Evolutionary conservation across 2,888 invertebrate genomes (phyloP).

Genomic region (Synergus gifuensis): DNA sequence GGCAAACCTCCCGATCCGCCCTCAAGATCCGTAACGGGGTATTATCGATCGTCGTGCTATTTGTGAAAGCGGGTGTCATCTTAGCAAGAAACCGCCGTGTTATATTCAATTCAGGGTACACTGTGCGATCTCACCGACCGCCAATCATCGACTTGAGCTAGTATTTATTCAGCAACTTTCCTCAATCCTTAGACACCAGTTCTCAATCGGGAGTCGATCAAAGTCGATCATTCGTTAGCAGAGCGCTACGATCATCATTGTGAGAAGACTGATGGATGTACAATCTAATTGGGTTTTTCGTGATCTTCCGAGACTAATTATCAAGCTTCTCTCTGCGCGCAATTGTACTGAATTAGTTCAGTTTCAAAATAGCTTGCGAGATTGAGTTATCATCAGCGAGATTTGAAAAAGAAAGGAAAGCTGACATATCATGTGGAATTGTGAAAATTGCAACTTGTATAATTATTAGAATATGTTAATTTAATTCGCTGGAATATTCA

Average conservation of each 20-base stretch:
- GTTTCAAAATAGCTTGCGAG: background rate
- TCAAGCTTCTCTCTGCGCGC: background rate
- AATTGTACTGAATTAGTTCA: constrained; percentile 24
- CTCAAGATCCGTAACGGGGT: constrained; percentile 31
- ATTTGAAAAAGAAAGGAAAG: background rate
- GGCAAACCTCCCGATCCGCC: constrained; percentile 20
- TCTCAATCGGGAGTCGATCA: constrained; percentile 8
- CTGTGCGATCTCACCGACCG: background rate
- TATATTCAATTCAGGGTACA: background rate
- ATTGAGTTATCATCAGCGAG: background rate
- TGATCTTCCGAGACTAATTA: constrained; percentile 36
- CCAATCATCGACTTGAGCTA: constrained; percentile 31
- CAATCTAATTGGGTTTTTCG: constrained; percentile 38
- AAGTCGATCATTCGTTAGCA: constrained; percentile 19
- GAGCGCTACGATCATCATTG: constrained; percentile 22
- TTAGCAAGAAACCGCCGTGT: constrained; percentile 16
- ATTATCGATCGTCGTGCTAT: constrained; percentile 22
- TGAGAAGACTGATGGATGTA: constrained; percentile 12
- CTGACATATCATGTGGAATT: background rate
- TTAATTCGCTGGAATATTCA: background rate
- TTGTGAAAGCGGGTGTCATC: constrained; percentile 39
- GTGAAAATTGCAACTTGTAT: background rate
- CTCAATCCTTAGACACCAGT: background rate
- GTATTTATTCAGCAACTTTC: constrained; percentile 32
- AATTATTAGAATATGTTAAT: background rate